Base-by-base conservation (phyloP, 2,888 invertebrate genomes). In the Dermolepida albohirtum region DNA sequence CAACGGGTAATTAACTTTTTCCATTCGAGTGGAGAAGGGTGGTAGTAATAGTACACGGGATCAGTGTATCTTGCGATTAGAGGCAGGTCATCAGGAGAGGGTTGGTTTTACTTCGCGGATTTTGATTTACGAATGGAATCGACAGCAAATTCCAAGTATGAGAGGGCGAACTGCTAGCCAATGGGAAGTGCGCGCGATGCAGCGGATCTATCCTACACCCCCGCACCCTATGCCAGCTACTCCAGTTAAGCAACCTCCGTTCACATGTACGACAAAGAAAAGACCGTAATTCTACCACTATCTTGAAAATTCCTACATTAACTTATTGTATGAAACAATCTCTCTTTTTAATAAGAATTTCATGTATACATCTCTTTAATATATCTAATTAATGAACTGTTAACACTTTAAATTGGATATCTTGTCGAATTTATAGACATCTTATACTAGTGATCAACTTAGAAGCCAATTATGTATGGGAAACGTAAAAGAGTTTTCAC, bases 41-140 rank as follows among this genome's bases (percentile, higher is more conserved):
- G 44, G 59, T 34, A 43, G 59, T 47, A 62, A 62, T 62, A 47
- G 47, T 47, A 49, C 47, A 47, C 59, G 59, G 59, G 47, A 49
- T 62, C 59, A 34, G 59, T 62, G 57, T 59, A 66, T 66, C 59
- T 57, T 51, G 66, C 66, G 66, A 66, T 66, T 66, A 66, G 66
- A 66, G 66, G 66, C 57, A 66, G 66, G 66, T 66, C 66, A 66
- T 66, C 66, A 66, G 66, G 64, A 65, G 65, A 66, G 65, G 69
- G 69, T 57, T 65, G 65, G 69, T 64, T 65, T 66, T 52, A 59
- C 64, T 62, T 51, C 57, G 52, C 69, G 69, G 69, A 82, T 82
- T 83, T 83, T 83, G 83, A 83, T 83, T 83, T 83, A 83, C 83
- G 83, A 83, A 83, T 83, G 77, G 81, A 80, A 83, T 83, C 82